Conservation (phyloP, 2,797 vertebrate species). For the Chaunax sp. region DNA sequence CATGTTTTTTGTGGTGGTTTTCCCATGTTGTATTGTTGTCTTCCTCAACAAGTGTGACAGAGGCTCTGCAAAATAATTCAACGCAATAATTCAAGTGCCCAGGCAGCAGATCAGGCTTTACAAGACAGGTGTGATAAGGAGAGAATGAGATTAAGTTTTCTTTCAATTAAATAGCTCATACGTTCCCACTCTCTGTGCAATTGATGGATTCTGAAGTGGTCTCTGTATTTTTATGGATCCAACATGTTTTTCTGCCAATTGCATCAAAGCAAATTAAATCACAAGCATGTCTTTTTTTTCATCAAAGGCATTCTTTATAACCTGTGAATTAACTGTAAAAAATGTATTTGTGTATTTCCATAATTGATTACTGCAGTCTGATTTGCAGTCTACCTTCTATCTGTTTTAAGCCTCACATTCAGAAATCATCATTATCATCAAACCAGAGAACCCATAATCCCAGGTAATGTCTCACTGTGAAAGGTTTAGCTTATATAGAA, state of each 20-base stretch:
- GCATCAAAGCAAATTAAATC: conserved; percentile 46
- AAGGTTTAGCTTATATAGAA: conserved; percentile 1
- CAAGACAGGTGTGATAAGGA: conserved; percentile 67
- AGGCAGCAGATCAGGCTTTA: conserved; percentile 65
- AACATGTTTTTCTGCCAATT: conserved; percentile 26
- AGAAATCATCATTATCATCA: conserved; percentile 27
- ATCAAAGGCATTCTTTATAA: conserved; percentile 21
- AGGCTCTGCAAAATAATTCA: conserved; percentile 70
- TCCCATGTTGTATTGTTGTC: conserved; percentile 4
- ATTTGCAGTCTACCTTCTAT: conserved; percentile 30
- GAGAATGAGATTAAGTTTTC: conserved; percentile 27
- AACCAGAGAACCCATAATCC: conserved; percentile 17
- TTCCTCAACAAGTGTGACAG: conserved; percentile 38
- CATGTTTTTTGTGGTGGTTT: conserved; percentile 19
- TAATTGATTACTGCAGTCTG: conserved; percentile 48
- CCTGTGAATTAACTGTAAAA: conserved; percentile 38
- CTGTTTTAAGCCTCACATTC: conserved; percentile 21
- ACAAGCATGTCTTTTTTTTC: conserved; percentile 24
- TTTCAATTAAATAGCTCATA: conserved; percentile 27
- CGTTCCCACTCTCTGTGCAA: conserved; percentile 16
- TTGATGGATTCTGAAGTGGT: not conserved
- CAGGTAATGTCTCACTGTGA: conserved; percentile 26
- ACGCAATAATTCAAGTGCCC: conserved; percentile 35
- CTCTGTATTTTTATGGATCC: conserved; percentile 31
- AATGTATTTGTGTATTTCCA: conserved; percentile 46